Evolutionary conservation across 2,888 invertebrate species (phyloP), one percentile per base, ranked within the genome.

Genomic region (Poecilus cupreus): DNA sequence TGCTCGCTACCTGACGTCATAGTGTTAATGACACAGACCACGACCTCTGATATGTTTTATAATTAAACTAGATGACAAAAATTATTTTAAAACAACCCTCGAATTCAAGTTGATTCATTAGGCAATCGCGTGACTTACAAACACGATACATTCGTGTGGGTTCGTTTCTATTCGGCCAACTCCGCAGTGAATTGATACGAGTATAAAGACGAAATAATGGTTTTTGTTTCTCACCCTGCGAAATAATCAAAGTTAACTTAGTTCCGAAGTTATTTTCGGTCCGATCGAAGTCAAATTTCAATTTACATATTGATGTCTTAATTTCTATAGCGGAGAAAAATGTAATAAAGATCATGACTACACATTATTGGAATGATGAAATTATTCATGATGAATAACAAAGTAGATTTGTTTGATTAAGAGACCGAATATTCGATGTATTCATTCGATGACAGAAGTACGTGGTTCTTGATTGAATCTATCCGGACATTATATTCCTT

Each of bases 91-190:
- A 80, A 72, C 80, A 80, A 80, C 80, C 80, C 80, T 80, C 57
- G 72, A 80, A 72, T 80, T 80, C 80, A 72, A 80, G 80, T 80
- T 80, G 80, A 80, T 80, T 80, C 80, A 80, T 80, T 80, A 72
- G 80, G 43, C 54, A 24, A 57, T 80, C 24, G 80, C 80, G 80
- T 80, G 80, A 72, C 57, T 24, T 20, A 20, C 22, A 24, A 37
- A 16, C 79, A 70, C 79, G 76, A 70, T n/a, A 68, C 54, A 13
- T 51, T 79, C 20, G 57, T 37, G 16, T 46, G 64, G n/a, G 43
- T 60, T 64, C 60, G 77, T 26, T 22, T 43, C 18, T 13, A 39
- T 24, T 39, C 64, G 60, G 20, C 16, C 4, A 13, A 32, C 11
- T 74, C 51, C 26, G 32, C 3, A 13, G 26, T 43, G 57, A 26